Evolutionary conservation across 2,113 vertebrate species (phyloP), one percentile per base, ranked within the genome.

Genomic region (Apus apus): DNA sequence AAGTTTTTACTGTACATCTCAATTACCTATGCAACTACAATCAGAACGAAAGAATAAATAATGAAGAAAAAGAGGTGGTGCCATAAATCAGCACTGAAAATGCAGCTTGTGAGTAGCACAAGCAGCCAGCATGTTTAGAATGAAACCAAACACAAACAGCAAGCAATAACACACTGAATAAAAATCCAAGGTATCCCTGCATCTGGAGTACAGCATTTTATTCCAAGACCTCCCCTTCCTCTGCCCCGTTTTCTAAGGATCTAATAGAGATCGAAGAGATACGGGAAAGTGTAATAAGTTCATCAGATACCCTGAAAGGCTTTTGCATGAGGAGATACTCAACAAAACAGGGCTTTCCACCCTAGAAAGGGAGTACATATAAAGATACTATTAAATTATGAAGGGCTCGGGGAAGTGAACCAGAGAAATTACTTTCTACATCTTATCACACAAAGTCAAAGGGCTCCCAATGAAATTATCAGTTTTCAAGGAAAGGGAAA

Each of bases 351-450:
- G 18, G 36, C 8, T 85, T 62, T 83, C 71, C 67, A 73, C 58
- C 48, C 46, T 80, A 50, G 67, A 51, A 93, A 76, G 25, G 32
- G 13, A 93, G 40, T n/a, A 36, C 43, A 56, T 17, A 18, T 14
- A 61, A 57, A 78, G 48, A 53, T 32, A 64, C 14, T 29, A 19
- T 15, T 65, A 91, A 77, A 85, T 79, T 61, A 57, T 22, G 8
- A 86, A 80, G 21, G n/a, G 71, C 58, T 57, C 82, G 62, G 45
- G 32, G 60, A 88, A 92, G 64, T 21, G 26, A 85, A 85, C n/a
- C 66, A 94, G 75, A 81, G 27, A 86, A 93, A 94, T 83, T 66
- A 83, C 75, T 90, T 93, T 70, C 58, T 88, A 25, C 50, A 76
- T 87, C 87, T 91, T 82, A 76, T 73, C 40, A 1, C 60, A 93